Evolutionary conservation across 2,888 invertebrate species (phyloP), one percentile per base, ranked within the genome.

Genomic region (Rhamnusium bicolor): DNA sequence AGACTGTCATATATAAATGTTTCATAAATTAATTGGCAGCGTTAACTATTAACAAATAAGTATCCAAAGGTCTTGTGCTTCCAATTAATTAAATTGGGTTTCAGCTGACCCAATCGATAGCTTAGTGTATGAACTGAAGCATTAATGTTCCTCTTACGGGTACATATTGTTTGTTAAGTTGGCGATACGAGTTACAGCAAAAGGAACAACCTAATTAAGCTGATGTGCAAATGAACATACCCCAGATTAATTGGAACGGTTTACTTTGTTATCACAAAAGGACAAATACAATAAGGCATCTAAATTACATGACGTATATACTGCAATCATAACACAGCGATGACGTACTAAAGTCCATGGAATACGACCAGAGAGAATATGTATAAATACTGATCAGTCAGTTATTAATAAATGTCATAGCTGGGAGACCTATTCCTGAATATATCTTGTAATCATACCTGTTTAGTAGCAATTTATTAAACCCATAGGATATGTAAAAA

Each of bases 151-250:
- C 51, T 19, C 19, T n/a, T n/a, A n/a, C 19, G 16, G 10, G 40
- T 0, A n/a, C n/a, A 4, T 14, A 27, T 27, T 27, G 54, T 56
- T 56, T 56, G 54, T 56, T n/a, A 56, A 53, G 54, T 56, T 56
- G 54, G 27, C 27, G 54, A 56, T 27, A 56, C 27, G n/a, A 27
- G 54, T 56, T 56, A 14, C 54, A 7, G 27, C 27, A 14, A 27
- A 56, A 56, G 54, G 54, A 56, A 12, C 54, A 56, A 56, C 54
- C 27, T 24, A 56, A 27, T 56, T 56, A 56, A 56, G 54, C 54
- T 4, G 27, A 56, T 27, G 27, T 24, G 54, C 24, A 56, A 56
- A 56, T 24, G 54, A 56, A 27, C 54, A 56, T 56, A 56, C 27
- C 21, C 54, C 14, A n/a, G 54, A 56, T 56, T 56, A 56, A 56